A percentile compares a stretch with the other conserved stretches of the same genome.
phyloP scores from a whole-genome alignment of 2,888 invertebrate genomes.

The Ellobium chinense region DNA sequence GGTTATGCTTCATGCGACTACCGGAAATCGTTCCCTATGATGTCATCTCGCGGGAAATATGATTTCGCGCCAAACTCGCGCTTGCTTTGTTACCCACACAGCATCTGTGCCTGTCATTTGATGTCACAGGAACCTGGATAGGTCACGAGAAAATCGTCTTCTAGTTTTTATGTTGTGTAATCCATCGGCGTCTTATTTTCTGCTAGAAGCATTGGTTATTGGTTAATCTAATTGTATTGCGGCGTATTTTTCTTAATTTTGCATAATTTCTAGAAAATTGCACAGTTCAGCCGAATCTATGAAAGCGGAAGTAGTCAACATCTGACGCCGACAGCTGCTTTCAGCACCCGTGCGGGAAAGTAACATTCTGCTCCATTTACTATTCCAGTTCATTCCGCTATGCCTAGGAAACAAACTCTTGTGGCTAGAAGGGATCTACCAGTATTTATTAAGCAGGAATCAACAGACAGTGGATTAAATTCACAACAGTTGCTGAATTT shows the following conservation, averaged over 20 bases:
- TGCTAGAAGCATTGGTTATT: not conserved
- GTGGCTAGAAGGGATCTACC: slow-evolving; percentile 57
- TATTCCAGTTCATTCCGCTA: slow-evolving; percentile 38
- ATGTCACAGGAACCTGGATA: slow-evolving; percentile 21
- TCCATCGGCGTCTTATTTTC: slow-evolving; percentile 4
- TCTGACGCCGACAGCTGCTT: slow-evolving; percentile 26
- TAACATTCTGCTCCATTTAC: not conserved
- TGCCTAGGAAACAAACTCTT: slow-evolving; percentile 67
- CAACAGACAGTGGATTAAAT: slow-evolving; percentile 54
- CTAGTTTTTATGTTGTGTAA: not conserved
- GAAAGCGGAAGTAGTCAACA: slow-evolving; percentile 46
- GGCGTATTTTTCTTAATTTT: not conserved
- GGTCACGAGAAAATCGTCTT: slow-evolving; percentile 12
- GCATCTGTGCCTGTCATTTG: slow-evolving; percentile 38
- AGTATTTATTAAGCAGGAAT: slow-evolving; percentile 66
- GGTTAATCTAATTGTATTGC: not conserved
- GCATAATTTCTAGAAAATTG: slow-evolving; percentile 6
- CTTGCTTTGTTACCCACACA: slow-evolving; percentile 67
- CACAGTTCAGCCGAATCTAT: slow-evolving; percentile 17
- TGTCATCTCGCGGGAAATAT: slow-evolving; percentile 76
- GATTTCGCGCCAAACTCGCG: slow-evolving; percentile 75
- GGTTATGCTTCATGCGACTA: slow-evolving; percentile 54
- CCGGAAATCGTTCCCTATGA: slow-evolving; percentile 55
- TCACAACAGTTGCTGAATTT: slow-evolving; percentile 52
- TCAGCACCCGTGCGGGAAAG: not conserved